These are phyloP conservation scores for Microtus richardsoni DNA, from an alignment of 2,113 vertebrate genomes.

Conservation along the genomic window DNA sequence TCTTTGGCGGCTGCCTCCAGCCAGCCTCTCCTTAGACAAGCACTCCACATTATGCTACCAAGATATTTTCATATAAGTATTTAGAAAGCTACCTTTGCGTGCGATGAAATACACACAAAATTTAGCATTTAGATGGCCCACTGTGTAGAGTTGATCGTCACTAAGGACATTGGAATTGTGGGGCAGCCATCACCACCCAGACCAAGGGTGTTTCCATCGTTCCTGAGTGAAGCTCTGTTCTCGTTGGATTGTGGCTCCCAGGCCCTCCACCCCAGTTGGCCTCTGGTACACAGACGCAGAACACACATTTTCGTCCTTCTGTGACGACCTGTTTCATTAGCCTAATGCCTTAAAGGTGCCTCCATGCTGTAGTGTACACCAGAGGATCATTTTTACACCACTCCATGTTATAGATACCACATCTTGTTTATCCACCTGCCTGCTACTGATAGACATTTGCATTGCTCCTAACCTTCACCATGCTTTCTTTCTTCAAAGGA, in stretches of 20 bases:
- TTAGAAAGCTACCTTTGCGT: background rate
- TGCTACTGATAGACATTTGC: background rate
- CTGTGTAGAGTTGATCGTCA: background rate
- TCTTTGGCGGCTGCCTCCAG: background rate
- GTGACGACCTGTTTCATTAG: background rate
- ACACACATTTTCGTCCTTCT: background rate
- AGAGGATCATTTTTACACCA: slow-evolving; percentile 11
- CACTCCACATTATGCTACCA: background rate
- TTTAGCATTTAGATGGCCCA: background rate
- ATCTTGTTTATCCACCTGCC: background rate
- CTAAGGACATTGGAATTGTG: background rate
- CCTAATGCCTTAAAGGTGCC: background rate
- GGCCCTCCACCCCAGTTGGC: background rate
- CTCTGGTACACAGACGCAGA: background rate
- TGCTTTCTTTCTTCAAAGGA: background rate
- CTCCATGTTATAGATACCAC: background rate
- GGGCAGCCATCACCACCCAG: background rate
- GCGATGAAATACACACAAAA: background rate
- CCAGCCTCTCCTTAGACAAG: background rate
- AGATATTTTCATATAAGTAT: slow-evolving; percentile 25
- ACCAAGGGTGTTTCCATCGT: background rate
- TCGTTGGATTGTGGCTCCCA: background rate
- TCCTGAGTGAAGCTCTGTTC: background rate
- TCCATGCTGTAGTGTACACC: background rate
- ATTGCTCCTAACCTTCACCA: background rate